Conservation (phyloP, 1,140 invertebrate species). For the Scylla paramamosain region DNA sequence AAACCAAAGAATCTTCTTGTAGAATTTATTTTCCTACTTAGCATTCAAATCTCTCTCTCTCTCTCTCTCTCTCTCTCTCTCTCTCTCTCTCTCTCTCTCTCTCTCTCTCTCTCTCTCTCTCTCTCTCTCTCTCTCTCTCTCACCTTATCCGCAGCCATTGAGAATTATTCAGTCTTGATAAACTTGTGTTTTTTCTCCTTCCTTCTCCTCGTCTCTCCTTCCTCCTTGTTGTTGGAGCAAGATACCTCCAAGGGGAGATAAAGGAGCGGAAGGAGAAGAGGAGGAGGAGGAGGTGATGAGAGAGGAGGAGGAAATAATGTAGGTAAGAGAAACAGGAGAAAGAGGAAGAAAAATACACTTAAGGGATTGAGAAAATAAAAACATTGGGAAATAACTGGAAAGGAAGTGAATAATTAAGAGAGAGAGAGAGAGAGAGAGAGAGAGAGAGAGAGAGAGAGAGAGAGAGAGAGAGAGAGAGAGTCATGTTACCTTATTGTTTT, state of each 20-base stretch:
- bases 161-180: too few species aligned
- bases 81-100: too few species aligned
- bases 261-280: background rate
- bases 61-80: slow-evolving; percentile 32
- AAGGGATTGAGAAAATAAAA: background rate
- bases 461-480: slow-evolving; percentile 49
- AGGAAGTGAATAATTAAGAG: background rate
- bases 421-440: slow-evolving; percentile 55
- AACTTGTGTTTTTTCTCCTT: too few species aligned
- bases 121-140: too few species aligned
- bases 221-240: too few species aligned
- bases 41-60: background rate
- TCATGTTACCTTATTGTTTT: too few species aligned
- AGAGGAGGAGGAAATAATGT: background rate
- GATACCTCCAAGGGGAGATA: background rate
- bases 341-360: background rate
- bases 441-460: slow-evolving; percentile 55
- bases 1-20: background rate
- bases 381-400: background rate
- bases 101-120: too few species aligned
- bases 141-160: too few species aligned
- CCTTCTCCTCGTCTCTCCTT: too few species aligned
- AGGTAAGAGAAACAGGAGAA: background rate
- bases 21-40: background rate
- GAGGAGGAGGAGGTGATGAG: background rate